Conservation (phyloP, 2,113 vertebrate genomes). For the Callopanchax toddi region DNA sequence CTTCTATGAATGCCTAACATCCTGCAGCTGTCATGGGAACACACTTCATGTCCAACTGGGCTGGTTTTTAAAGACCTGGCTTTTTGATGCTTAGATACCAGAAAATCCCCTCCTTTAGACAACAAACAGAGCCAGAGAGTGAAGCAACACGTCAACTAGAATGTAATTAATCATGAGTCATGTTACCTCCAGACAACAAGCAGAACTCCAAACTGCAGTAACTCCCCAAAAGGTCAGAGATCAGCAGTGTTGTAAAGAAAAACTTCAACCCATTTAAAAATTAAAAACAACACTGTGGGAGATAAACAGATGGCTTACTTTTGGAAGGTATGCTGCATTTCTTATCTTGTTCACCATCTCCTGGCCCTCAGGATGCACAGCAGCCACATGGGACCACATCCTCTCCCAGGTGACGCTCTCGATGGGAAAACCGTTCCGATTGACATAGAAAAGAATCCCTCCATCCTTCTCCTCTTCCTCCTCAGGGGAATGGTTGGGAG, state of each 20-base stretch:
- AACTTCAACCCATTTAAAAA: neutral
- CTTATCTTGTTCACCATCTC: slow-evolving; percentile 90
- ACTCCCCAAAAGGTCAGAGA: too few relatives aligned
- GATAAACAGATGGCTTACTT: slow-evolving; percentile 77
- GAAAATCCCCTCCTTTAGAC: too few relatives aligned
- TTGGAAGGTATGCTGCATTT: slow-evolving; percentile 86
- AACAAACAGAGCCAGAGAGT: too few relatives aligned
- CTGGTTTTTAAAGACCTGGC: too few relatives aligned
- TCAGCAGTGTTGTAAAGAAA: too few relatives aligned
- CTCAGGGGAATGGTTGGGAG: slow-evolving; percentile 80
- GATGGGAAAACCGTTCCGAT: slow-evolving; percentile 93
- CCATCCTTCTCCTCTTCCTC: slow-evolving; percentile 93
- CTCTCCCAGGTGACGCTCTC: slow-evolving; percentile 92
- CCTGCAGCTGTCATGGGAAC: slow-evolving; percentile 2
- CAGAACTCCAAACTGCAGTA: too few relatives aligned
- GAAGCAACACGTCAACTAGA: too few relatives aligned
- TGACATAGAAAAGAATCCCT: slow-evolving; percentile 90
- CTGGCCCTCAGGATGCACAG: slow-evolving; percentile 90
- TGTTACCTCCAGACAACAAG: too few relatives aligned
- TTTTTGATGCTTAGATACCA: too few relatives aligned
- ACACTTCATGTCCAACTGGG: neutral
- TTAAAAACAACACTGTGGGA: neutral
- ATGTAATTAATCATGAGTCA: too few relatives aligned
- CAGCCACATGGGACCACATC: slow-evolving; percentile 93
- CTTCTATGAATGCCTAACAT: neutral